phyloP scores from a whole-genome alignment of 2,113 vertebrate genomes.

The Sclerurus mexicanus region DNA sequence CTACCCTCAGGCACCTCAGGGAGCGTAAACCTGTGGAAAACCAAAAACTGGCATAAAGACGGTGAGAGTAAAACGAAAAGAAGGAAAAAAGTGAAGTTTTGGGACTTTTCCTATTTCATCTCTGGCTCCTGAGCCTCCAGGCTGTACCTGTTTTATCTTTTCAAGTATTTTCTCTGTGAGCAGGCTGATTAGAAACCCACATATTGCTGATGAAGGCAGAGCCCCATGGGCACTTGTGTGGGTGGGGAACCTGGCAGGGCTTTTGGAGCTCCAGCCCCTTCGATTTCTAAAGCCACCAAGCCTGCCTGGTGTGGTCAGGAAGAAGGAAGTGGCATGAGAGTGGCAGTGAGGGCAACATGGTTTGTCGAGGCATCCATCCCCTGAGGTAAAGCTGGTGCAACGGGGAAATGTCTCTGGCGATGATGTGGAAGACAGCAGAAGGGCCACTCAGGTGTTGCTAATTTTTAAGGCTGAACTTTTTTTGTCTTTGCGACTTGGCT shows the following conservation, averaged over 20 bases:
- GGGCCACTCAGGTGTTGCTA: constrained; percentile 42
- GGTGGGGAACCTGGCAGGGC: neutral
- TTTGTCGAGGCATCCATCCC: neutral
- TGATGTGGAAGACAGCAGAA: neutral
- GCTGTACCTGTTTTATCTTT: neutral
- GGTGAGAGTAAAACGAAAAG: neutral
- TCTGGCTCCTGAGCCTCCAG: neutral
- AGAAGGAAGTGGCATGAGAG: neutral
- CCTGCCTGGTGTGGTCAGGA: fast-evolving
- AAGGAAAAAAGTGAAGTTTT: neutral
- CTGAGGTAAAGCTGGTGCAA: neutral
- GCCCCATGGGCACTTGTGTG: neutral
- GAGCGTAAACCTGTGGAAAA: neutral
- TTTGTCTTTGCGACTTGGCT: neutral
- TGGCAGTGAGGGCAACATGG: neutral
- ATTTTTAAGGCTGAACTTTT: neutral
- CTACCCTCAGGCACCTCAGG: neutral
- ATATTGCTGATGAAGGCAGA: neutral
- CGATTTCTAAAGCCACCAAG: neutral
- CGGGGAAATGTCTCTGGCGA: neutral
- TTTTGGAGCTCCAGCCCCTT: neutral
- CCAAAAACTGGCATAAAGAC: neutral
- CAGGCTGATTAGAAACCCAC: neutral
- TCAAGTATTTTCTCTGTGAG: neutral
- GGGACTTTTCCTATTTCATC: neutral